Evolutionary conservation across 2,888 invertebrate genomes (phyloP).

Genomic region (Apamea epomidion): DNA sequence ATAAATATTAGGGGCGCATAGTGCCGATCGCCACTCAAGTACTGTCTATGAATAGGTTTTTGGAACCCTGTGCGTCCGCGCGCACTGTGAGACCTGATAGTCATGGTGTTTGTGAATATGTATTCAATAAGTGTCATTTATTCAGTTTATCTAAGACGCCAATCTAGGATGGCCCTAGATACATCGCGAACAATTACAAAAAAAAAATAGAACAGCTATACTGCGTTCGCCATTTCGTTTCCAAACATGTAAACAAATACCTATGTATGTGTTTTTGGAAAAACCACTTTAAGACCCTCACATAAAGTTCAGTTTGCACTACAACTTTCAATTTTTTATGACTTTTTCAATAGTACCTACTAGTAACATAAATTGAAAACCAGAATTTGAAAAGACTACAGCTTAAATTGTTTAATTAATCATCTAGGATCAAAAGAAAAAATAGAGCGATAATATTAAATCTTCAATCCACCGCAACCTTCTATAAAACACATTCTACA

Average conservation of each 20-base stretch:
- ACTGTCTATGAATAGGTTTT: too few species aligned
- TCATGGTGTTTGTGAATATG: too few species aligned
- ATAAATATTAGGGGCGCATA: too few species aligned
- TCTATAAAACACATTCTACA: conserved; percentile 32
- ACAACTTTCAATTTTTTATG: not conserved
- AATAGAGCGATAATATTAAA: not conserved
- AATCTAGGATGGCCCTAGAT: not conserved
- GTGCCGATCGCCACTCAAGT: too few species aligned
- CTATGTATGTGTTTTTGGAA: not conserved
- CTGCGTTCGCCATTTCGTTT: not conserved
- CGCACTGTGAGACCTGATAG: too few species aligned
- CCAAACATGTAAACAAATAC: not conserved
- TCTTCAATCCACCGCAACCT: not conserved
- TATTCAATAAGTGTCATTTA: not conserved
- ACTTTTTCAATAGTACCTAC: not conserved
- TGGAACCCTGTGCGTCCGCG: too few species aligned
- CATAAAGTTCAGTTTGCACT: not conserved
- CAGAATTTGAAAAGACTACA: not conserved
- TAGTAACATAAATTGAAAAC: not conserved
- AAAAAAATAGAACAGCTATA: not conserved
- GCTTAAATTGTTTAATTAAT: not conserved
- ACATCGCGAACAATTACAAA: not conserved
- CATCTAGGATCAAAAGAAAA: not conserved
- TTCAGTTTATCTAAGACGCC: not conserved
- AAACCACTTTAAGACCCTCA: not conserved